Evolutionary conservation across 2,888 invertebrate genomes (phyloP), one percentile per base, ranked within the genome.

Genomic region (Erynnis tages): DNA sequence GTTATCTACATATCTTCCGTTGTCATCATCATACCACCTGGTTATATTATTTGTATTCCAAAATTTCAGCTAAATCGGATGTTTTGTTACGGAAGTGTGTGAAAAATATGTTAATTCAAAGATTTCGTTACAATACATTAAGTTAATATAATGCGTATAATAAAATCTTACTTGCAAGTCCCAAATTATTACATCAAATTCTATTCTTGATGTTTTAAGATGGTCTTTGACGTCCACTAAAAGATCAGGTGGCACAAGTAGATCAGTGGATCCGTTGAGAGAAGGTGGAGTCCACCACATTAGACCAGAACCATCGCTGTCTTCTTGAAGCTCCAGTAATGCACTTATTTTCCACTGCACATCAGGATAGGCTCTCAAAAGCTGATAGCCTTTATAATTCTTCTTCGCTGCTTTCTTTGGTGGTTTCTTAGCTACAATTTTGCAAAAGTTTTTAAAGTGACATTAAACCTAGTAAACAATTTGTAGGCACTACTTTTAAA

Each of bases 221-320:
- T 91, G 91, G 32, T 91, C 90, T 64, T 91, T 92, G 2, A 93
- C 81, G 48, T 92, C 91, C 2, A 69, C 71, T 1, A 93, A 78
- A 49, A 93, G 85, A 54, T 92, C 91, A 1, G 95, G 94, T 0
- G 95, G 92, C 7, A 96, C 92, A 41, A 96, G 90, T 2, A 96
- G 82, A 69, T 96, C 96, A 0, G 93, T 92, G 3, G 93, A 86
- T 3, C 91, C 80, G 47, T 89, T 89, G 3, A 89, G 65, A 0
- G 90, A 82, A 0, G 90, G 90, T 13, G 74, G 55, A 0, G 89
- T 83, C 90, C 90, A 90, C 90, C 90, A 90, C 85, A 84, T 88
- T 6, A 90, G 41, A 0, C 86, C 90, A 0, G 90, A 89, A 0
- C 87, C 90, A 37, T 86, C 82, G 0, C 86, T 85, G 7, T 90